Conservation (phyloP, 2,113 vertebrate genomes). For the Lathamus discolor region DNA sequence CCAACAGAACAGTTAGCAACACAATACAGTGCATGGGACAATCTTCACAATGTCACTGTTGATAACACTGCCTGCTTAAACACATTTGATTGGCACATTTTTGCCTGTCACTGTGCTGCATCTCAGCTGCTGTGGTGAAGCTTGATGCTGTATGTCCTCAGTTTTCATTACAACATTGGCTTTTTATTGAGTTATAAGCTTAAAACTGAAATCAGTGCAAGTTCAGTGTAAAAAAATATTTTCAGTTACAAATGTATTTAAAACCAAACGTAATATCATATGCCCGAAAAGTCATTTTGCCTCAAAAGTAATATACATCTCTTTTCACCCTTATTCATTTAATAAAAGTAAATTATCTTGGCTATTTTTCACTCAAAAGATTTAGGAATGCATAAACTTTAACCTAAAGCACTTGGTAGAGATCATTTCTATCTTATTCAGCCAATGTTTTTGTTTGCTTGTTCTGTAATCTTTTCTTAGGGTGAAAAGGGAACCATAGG, state of each 20-base stretch:
- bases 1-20: background rate
- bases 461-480: conserved; percentile 65
- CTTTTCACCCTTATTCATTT: background rate
- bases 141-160: background rate
- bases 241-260: background rate
- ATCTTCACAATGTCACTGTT: background rate
- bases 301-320: background rate
- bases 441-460: conserved; percentile 11
- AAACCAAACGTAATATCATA: background rate
- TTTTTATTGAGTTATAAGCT: background rate
- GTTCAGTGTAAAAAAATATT: background rate
- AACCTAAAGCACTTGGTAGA: background rate
- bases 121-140: background rate
- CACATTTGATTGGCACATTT: background rate
- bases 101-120: background rate
- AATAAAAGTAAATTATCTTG: background rate
- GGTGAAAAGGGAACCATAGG: conserved; percentile 85
- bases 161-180: background rate
- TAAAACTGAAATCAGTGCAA: background rate
- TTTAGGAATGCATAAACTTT: background rate
- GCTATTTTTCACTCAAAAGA: background rate
- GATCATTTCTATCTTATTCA: background rate
- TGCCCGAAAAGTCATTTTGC: background rate
- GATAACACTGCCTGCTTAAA: background rate
- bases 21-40: background rate